Conservation (phyloP, 2,797 vertebrate genomes). For the Urophycis tenuis region DNA sequence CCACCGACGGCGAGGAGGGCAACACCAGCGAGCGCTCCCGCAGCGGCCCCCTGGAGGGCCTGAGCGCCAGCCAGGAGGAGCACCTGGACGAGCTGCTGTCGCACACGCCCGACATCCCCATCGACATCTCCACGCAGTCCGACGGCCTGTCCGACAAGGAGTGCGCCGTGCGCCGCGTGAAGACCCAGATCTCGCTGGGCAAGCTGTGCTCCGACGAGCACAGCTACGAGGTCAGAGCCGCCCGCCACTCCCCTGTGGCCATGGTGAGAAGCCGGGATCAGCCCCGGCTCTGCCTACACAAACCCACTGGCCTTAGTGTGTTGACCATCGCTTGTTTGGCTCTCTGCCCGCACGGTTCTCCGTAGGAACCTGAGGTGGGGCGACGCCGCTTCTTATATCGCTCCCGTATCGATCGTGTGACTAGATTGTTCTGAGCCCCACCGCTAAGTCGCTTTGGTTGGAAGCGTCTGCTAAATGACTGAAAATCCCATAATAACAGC, state of each 20-base stretch:
- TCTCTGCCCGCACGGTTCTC: not conserved
- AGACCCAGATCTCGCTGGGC: conserved; percentile 97
- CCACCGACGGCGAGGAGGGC: conserved; percentile 96
- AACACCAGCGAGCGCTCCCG: conserved; percentile 97
- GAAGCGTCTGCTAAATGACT: too few relatives aligned
- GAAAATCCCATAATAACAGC: not conserved
- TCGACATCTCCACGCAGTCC: conserved; percentile 95
- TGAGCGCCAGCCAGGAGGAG: conserved; percentile 79
- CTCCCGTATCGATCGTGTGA: too few relatives aligned
- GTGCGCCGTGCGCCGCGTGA: conserved; percentile 92
- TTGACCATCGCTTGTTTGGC: not conserved
- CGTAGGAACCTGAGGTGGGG: too few relatives aligned
- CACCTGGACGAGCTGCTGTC: conserved; percentile 89
- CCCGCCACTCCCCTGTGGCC: too few relatives aligned
- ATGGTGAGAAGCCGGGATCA: too few relatives aligned
- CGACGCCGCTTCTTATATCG: not conserved
- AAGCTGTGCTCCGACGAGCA: conserved; percentile 91
- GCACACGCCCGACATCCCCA: conserved; percentile 93
- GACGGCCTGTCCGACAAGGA: conserved; percentile 98
- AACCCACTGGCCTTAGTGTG: not conserved
- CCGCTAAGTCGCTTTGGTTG: too few relatives aligned
- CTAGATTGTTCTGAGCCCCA: too few relatives aligned
- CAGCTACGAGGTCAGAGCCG: conserved; percentile 90
- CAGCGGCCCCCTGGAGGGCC: conserved; percentile 82
- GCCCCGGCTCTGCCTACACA: not conserved